Evolutionary conservation across 2,113 vertebrate genomes (phyloP).

Genomic region (Okapia johnstoni): DNA sequence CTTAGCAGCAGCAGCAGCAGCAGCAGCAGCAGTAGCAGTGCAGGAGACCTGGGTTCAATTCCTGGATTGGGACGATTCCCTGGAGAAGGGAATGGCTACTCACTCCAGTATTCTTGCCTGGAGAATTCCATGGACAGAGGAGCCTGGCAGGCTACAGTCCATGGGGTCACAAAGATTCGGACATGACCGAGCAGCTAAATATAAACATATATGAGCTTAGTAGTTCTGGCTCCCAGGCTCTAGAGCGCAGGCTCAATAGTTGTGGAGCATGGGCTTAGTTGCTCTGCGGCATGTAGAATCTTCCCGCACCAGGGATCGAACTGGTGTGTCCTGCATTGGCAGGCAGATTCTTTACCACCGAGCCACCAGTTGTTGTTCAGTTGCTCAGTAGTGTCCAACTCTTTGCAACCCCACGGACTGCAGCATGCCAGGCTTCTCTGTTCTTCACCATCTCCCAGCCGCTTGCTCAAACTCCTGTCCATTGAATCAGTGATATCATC

Average conservation of each 20-base stretch:
- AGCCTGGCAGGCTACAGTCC: not conserved
- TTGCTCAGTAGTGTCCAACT: not conserved
- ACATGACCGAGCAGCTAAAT: not conserved
- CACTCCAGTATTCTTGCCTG: not conserved
- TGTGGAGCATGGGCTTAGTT: not conserved
- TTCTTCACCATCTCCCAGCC: not conserved
- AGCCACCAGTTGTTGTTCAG: not conserved
- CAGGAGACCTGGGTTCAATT: not conserved
- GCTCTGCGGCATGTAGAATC: not conserved
- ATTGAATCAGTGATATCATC: not conserved
- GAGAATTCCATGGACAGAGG: not conserved
- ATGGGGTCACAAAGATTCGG: not conserved
- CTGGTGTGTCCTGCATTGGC: not conserved
- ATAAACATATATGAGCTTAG: not conserved
- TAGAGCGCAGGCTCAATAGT: not conserved
- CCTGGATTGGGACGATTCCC: not conserved
- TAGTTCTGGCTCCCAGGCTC: not conserved
- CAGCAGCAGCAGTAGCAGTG: too few relatives aligned
- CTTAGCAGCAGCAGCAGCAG: too few relatives aligned
- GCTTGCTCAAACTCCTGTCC: not conserved
- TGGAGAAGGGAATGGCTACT: not conserved
- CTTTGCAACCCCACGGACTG: not conserved
- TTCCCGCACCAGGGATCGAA: not conserved
- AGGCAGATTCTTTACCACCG: not conserved
- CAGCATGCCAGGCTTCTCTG: not conserved